Evolutionary conservation across 2,113 vertebrate genomes (phyloP).

Genomic region (Pomatorhinus ruficollis): DNA sequence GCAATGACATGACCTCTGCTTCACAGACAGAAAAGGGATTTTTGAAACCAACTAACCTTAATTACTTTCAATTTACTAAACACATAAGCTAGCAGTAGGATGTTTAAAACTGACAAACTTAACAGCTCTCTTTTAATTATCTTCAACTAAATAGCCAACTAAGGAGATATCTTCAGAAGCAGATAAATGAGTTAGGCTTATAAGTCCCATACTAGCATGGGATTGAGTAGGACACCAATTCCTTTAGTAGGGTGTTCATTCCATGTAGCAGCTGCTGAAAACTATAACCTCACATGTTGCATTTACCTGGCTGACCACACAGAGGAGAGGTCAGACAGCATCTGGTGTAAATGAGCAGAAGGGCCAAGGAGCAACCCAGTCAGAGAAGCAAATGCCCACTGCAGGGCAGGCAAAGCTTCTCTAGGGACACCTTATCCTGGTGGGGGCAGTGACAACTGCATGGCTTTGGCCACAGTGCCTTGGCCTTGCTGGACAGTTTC

Average conservation of each 20-base stretch:
- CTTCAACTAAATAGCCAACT: background rate
- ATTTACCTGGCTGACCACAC: background rate
- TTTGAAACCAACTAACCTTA: slow-evolving; percentile 6
- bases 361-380: fast-evolving
- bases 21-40: background rate
- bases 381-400: background rate
- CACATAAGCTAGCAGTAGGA: background rate
- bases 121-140: background rate
- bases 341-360: background rate
- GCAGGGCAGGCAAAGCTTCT: background rate
- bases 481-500: background rate
- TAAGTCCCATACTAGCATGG: background rate
- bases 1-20: background rate
- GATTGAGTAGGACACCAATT: background rate
- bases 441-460: background rate
- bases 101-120: background rate
- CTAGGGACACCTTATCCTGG: background rate
- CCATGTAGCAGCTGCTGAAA: background rate
- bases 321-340: background rate
- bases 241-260: background rate
- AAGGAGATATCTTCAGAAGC: background rate
- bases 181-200: background rate
- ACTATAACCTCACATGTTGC: background rate
- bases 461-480: background rate
- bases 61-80: slow-evolving; percentile 12